Evolutionary conservation across 2,797 vertebrate genomes (phyloP), one percentile per base, ranked within the genome.

Genomic region (Enteromius mattozi): DNA sequence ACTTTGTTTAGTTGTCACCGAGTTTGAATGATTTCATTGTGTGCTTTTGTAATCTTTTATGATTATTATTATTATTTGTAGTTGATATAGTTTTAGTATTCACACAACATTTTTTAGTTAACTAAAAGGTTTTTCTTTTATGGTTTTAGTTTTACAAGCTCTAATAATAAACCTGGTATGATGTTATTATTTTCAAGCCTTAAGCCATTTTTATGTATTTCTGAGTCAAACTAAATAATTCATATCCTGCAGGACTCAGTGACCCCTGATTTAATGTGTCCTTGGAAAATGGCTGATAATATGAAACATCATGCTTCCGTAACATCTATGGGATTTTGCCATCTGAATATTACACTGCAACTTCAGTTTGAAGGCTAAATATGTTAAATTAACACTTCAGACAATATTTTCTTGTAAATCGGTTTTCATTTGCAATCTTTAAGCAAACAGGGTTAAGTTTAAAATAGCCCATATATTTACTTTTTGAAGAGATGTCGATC

Each of bases 401-500:
- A 7, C 45, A 74, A 49, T 12, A 49, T 74, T 12, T 51, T 51
- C 45, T 21, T 51, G 33, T 74, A 27, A 12, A 4, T 33, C 19
- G 10, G 17, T 51, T 75, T 51, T 51, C 19, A 69, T 40, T 69
- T 69, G 8, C 0, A 4, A 27, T 14, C n/a, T 24, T 24, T n/a
- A 24, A 49, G 17, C 45, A 74, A 49, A 51, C 5, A 33, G 1
- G 17, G 35, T 33, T 37, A 17, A 17, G 56, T 30, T 24, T 8
- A 37, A 33, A 3, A 13, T 40, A 47, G n/a, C 5, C 16, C 13
- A 27, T 30, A 0, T n/a, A 16, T 88, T 96, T 96, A 99, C 98
- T 99, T 99, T 94, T 99, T 99, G 93, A 99, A 99, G 92, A 99
- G 97, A 89, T 97, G 96, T 90, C 97, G 96, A 94, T 99, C 98